Evolutionary conservation across 1,140 invertebrate species (phyloP).

Genomic region (Leptopilina boulardi): DNA sequence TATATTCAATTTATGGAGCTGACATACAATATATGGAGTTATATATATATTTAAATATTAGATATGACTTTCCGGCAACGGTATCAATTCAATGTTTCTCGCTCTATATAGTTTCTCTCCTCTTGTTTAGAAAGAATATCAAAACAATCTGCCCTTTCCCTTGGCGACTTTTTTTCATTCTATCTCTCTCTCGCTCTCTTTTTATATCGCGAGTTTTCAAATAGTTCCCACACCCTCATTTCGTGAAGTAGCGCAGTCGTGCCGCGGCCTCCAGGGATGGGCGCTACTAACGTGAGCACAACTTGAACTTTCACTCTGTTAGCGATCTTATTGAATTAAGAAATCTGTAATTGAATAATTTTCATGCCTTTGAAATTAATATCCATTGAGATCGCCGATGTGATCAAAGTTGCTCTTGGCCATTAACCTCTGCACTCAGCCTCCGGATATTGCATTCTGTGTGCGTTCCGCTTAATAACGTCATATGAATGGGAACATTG

Average conservation of each 20-base stretch:
- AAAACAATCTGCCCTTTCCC: slow-evolving; percentile 11
- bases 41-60: neutral
- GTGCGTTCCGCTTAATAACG: slow-evolving; percentile 27
- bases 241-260: slow-evolving; percentile 31
- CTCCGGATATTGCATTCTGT: slow-evolving; percentile 14
- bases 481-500: neutral
- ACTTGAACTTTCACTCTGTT: slow-evolving; percentile 31
- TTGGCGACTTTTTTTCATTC: neutral
- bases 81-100: neutral
- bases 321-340: slow-evolving; percentile 31
- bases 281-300: slow-evolving; percentile 25
- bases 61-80: slow-evolving; percentile 16
- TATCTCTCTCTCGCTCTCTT: slow-evolving; percentile 6
- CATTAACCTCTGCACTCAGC: slow-evolving; percentile 28
- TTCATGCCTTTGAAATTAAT: slow-evolving; percentile 28
- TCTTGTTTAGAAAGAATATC: slow-evolving; percentile 7
- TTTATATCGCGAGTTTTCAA: slow-evolving; percentile 28
- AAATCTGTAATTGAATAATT: slow-evolving; percentile 30
- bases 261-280: slow-evolving; percentile 27
- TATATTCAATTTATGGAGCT: slow-evolving; percentile 16
- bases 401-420: slow-evolving; percentile 27
- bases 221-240: slow-evolving; percentile 31
- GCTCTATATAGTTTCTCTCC: slow-evolving; percentile 7
- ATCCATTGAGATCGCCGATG: slow-evolving; percentile 16
- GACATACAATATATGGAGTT: slow-evolving; percentile 2